A percentile compares a stretch with the other conserved stretches of the same genome.
Evolutionary conservation across 2,888 invertebrate genomes (phyloP).

Genomic region (Actias luna): DNA sequence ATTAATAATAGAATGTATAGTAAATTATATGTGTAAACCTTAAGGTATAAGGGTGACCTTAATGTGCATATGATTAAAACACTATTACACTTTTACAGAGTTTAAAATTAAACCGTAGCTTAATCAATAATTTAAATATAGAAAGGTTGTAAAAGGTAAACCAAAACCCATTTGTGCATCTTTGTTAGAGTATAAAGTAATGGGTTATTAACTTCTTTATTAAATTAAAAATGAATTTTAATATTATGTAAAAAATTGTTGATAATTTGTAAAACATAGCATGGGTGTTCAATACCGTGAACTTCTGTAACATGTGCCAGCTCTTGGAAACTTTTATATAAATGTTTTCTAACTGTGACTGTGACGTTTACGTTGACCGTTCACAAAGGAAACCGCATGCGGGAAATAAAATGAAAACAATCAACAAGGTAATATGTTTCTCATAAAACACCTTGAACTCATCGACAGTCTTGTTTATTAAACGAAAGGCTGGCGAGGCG

Average conservation of each 20-base stretch:
- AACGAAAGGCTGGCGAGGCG: constrained; percentile 56
- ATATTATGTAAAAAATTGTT: not conserved
- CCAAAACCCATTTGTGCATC: not conserved
- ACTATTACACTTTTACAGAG: not conserved
- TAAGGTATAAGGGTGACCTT: too few relatives aligned
- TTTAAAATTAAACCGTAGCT: not conserved
- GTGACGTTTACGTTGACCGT: not conserved
- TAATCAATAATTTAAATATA: not conserved
- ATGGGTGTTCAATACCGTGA: not conserved
- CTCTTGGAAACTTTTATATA: too few relatives aligned
- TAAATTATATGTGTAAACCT: too few relatives aligned
- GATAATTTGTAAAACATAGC: not conserved
- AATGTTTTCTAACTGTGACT: not conserved
- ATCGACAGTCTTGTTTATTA: constrained; percentile 49
- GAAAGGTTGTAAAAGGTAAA: not conserved
- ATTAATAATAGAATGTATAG: not conserved
- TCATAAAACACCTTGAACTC: constrained; percentile 47
- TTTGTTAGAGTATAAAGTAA: not conserved
- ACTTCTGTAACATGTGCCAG: not conserved
- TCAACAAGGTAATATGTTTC: constrained; percentile 27
- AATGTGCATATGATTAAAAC: not conserved
- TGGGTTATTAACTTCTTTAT: constrained; percentile 1
- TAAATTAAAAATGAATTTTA: not conserved
- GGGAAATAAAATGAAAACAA: constrained; percentile 4
- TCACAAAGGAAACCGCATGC: constrained; percentile 8